Conservation (phyloP, 2,113 vertebrate genomes). For the Ailurus styani region DNA sequence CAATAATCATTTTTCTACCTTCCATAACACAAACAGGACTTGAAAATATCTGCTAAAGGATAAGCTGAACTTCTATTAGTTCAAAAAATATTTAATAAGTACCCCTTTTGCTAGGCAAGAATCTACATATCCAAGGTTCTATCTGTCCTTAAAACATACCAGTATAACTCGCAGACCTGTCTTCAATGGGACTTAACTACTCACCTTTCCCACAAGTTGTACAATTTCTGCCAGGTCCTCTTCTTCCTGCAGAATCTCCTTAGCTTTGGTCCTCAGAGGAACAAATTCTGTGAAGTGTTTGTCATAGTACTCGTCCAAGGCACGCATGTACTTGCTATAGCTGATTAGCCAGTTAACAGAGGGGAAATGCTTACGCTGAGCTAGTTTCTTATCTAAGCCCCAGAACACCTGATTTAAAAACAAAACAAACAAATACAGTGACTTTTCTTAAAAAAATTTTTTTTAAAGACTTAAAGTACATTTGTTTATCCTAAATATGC, state of each 20-base stretch:
- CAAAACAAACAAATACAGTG: neutral
- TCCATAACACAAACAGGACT: neutral
- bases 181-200: neutral
- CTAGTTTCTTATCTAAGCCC: slow-evolving; percentile 98
- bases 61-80: neutral
- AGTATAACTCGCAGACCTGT: neutral
- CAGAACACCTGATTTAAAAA: slow-evolving; percentile 91
- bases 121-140: neutral
- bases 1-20: neutral
- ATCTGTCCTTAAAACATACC: neutral
- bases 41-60: neutral
- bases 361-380: slow-evolving; percentile 97
- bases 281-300: slow-evolving; percentile 98
- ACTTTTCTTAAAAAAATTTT: neutral
- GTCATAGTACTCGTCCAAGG: slow-evolving; percentile 96
- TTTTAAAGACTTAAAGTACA: neutral
- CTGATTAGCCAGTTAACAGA: slow-evolving; percentile 99
- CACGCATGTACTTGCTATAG: slow-evolving; percentile 97
- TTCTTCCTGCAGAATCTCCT: slow-evolving; percentile 98
- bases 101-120: neutral
- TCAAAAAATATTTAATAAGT: neutral
- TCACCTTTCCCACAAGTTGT: slow-evolving; percentile 97
- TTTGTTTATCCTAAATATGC: neutral
- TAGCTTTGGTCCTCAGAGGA: slow-evolving; percentile 94
- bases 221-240: slow-evolving; percentile 98